These are phyloP conservation scores for Orthonychiurus folsomi DNA, from an alignment of 2,888 invertebrate species.

Conservation along the genomic window DNA sequence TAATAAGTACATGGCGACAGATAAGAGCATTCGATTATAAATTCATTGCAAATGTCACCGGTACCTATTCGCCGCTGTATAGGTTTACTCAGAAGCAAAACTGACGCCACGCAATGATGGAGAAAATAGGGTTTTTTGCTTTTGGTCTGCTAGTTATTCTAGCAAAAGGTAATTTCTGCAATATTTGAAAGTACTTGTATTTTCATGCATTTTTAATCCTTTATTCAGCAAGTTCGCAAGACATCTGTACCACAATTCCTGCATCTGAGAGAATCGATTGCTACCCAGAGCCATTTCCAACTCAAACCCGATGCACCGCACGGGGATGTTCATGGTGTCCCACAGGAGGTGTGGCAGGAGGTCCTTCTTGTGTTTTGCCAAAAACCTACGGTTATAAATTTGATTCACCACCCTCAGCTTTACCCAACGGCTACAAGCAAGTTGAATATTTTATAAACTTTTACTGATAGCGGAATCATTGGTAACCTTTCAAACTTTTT, in stretches of 20 bases:
- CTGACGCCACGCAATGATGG: no score
- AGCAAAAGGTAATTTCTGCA: no score
- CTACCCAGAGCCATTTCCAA: constrained; percentile 53
- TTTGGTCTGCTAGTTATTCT: background rate
- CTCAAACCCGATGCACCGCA: constrained; percentile 50
- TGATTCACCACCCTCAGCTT: background rate
- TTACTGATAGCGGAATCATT: no score
- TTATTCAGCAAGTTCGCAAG: background rate
- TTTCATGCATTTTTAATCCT: no score
- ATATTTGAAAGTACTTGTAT: no score
- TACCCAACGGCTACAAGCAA: constrained; percentile 17
- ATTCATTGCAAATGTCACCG: no score
- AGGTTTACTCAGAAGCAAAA: no score
- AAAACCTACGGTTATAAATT: constrained; percentile 21
- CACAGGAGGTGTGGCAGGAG: constrained; percentile 19
- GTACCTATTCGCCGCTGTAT: no score
- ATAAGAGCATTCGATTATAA: no score
- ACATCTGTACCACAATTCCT: constrained; percentile 10
- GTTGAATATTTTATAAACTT: no score
- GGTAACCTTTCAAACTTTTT: no score
- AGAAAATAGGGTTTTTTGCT: background rate
- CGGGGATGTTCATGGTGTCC: constrained; percentile 62
- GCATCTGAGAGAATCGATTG: constrained; percentile 55
- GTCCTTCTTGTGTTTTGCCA: constrained; percentile 19
- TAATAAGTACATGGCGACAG: no score